phyloP scores from a whole-genome alignment of 2,113 vertebrate genomes.

The Dipodomys ordii region DNA sequence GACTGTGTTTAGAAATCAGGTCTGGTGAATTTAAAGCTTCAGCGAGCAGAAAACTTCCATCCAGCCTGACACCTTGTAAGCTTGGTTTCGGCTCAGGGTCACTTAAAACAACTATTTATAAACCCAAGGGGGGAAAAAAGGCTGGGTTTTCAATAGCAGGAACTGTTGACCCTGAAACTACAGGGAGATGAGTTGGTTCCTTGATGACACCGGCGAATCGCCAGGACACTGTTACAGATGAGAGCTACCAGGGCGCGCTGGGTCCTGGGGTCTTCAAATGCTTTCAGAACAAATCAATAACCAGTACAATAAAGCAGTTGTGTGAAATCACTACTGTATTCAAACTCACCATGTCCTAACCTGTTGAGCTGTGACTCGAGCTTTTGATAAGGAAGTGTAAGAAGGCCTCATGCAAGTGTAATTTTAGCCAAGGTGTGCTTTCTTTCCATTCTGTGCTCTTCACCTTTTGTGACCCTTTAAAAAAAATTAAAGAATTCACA shows the following conservation, averaged over 20 bases:
- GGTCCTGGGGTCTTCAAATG: slow-evolving; percentile 68
- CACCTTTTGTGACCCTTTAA: neutral
- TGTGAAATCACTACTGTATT: slow-evolving; percentile 73
- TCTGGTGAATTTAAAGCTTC: slow-evolving; percentile 76
- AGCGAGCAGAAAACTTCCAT: slow-evolving; percentile 78
- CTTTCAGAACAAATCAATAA: slow-evolving; percentile 83
- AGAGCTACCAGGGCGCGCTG: neutral
- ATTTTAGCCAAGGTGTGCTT: slow-evolving; percentile 30
- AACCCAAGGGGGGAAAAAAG: slow-evolving; percentile 53
- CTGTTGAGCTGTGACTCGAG: slow-evolving; percentile 64
- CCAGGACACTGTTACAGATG: slow-evolving; percentile 49
- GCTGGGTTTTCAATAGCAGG: slow-evolving; percentile 73
- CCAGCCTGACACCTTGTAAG: slow-evolving; percentile 76
- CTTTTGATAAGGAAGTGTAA: slow-evolving; percentile 66
- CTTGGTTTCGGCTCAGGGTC: slow-evolving; percentile 78
- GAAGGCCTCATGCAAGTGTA: slow-evolving; percentile 49
- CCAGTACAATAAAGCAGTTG: slow-evolving; percentile 71
- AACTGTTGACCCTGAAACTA: slow-evolving; percentile 73
- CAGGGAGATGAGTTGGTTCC: slow-evolving; percentile 65
- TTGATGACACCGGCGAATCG: slow-evolving; percentile 61
- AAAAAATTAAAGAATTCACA: neutral
- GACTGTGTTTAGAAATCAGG: slow-evolving; percentile 60
- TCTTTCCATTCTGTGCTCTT: neutral
- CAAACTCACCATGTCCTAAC: slow-evolving; percentile 66
- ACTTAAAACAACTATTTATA: slow-evolving; percentile 83